phyloP scores from a whole-genome alignment of 2,797 vertebrate genomes.

The Valencia hispanica region DNA sequence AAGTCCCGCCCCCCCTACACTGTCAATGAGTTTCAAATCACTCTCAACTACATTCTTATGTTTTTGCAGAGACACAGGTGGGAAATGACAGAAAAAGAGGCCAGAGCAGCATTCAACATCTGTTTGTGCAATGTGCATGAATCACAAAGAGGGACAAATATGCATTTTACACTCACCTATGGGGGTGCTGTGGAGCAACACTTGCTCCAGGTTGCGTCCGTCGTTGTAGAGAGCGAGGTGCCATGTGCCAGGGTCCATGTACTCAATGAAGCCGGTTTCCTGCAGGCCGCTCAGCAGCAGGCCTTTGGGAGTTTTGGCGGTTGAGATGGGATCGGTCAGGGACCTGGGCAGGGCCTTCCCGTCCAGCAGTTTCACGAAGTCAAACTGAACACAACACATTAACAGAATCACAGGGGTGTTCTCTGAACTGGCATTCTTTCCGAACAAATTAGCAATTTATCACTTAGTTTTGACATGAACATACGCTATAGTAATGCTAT shows the following conservation, averaged over 20 bases:
- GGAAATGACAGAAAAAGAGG: background rate
- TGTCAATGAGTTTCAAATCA: conserved; percentile 58
- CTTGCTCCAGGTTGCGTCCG: conserved; percentile 93
- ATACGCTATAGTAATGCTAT: too few species aligned
- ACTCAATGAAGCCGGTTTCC: conserved; percentile 96
- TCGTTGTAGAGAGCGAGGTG: conserved; percentile 96
- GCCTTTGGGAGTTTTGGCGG: conserved; percentile 87
- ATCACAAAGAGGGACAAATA: background rate
- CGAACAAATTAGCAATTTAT: too few species aligned
- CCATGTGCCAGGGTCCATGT: conserved; percentile 96
- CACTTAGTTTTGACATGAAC: too few species aligned
- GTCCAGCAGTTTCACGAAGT: conserved; percentile 96
- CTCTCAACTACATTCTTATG: conserved; percentile 20
- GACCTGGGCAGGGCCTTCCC: conserved; percentile 92
- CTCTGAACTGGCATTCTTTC: conserved; percentile 28
- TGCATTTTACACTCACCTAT: conserved; percentile 82
- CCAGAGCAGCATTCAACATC: background rate
- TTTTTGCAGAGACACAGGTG: conserved; percentile 26
- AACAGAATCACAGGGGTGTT: background rate
- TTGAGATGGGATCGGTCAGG: conserved; percentile 83
- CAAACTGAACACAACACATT: conserved; percentile 83
- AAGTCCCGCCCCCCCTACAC: conserved; percentile 44
- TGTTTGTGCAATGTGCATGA: too few species aligned
- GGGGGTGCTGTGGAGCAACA: conserved; percentile 90
- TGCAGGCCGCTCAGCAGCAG: conserved; percentile 90